These are phyloP conservation scores for Centropyge bicolor DNA, from an alignment of 2,797 vertebrate genomes.

Conservation along the genomic window DNA sequence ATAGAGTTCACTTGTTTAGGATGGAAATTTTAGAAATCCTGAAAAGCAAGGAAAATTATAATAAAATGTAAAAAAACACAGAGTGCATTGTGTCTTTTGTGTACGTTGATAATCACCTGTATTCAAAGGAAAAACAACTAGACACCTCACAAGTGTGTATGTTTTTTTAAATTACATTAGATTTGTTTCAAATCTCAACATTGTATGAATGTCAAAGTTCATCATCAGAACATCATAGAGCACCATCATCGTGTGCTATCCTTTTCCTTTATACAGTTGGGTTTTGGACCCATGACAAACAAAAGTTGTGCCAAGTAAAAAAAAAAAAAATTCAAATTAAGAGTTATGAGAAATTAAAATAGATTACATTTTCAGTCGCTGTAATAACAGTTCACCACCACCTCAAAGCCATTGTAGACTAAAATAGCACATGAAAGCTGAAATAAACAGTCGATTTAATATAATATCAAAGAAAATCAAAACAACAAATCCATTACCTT, in stretches of 20 bases:
- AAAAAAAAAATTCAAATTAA: neutral
- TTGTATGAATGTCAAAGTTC: conserved; percentile 37
- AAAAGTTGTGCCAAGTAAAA: conserved; percentile 26
- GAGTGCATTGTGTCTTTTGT: neutral
- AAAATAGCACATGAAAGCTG: neutral
- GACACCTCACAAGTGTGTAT: conserved; percentile 2
- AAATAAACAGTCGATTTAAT: neutral
- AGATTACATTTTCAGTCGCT: neutral
- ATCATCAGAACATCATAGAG: conserved; percentile 31
- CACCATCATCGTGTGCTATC: neutral
- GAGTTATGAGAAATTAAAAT: conserved; percentile 2
- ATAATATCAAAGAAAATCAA: conserved; percentile 15
- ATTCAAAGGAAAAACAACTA: conserved; percentile 4
- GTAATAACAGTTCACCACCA: neutral
- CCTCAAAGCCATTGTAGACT: conserved; percentile 13
- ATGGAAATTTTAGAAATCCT: conserved; percentile 61
- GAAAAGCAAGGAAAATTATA: conserved; percentile 68
- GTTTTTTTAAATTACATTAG: conserved; percentile 64
- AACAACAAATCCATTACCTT: neutral
- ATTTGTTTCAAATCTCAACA: conserved; percentile 58
- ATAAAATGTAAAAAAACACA: conserved; percentile 64
- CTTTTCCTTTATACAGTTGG: neutral
- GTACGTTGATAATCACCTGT: neutral
- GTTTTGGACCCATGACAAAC: conserved; percentile 29
- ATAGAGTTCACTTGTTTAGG: conserved; percentile 62